These are phyloP conservation scores for Cotesia vestalis DNA, from an alignment of 1,140 invertebrate species.

Conservation along the genomic window DNA sequence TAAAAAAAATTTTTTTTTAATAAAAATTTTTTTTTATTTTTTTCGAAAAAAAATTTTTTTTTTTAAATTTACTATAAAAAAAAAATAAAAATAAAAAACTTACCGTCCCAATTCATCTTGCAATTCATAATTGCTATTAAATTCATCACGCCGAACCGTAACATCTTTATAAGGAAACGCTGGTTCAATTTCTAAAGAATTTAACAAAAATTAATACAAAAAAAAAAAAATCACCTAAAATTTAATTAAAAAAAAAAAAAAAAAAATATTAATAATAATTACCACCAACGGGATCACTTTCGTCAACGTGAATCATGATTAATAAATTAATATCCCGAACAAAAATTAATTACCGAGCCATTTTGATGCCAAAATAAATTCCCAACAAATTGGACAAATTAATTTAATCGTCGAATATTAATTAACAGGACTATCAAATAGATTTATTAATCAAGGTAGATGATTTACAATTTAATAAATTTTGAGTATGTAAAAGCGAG, in stretches of 20 bases:
- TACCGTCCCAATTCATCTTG: slow-evolving; percentile 82
- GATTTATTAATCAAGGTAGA: too few species aligned
- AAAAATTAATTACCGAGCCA: too few species aligned
- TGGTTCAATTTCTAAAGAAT: slow-evolving; percentile 80
- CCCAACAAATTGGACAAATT: too few species aligned
- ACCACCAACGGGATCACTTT: slow-evolving; percentile 86
- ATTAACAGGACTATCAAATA: too few species aligned
- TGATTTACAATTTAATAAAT: too few species aligned
- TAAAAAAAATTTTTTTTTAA: too few species aligned
- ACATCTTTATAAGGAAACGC: slow-evolving; percentile 86
- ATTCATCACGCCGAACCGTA: slow-evolving; percentile 78
- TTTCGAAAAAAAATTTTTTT: neutral
- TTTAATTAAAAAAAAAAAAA: neutral
- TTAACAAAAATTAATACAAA: neutral
- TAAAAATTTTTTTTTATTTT: too few species aligned
- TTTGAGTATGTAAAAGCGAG: too few species aligned
- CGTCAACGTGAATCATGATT: slow-evolving; percentile 84
- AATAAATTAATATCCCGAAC: too few species aligned
- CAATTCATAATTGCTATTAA: slow-evolving; percentile 83
- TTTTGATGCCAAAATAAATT: too few species aligned
- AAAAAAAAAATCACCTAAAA: neutral
- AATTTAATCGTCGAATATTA: too few species aligned
- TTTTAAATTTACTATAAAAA: neutral
- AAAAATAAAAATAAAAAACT: slow-evolving; percentile 46
- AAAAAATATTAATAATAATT: slow-evolving; percentile 54